Conservation (phyloP, 2,797 vertebrate species). For the Coregonus ussuriensis region DNA sequence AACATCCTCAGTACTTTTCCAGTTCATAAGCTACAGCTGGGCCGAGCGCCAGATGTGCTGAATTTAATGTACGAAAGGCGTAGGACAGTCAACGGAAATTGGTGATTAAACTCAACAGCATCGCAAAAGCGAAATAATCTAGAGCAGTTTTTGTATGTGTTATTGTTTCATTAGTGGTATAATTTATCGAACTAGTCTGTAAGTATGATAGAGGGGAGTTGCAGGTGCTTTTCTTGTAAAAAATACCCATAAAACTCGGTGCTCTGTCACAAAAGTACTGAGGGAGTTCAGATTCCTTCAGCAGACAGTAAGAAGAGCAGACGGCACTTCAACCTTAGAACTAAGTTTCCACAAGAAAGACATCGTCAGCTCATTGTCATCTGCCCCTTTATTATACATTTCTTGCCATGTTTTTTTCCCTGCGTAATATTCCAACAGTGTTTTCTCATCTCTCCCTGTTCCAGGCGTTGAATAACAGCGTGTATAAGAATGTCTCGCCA, state of each 20-base stretch:
- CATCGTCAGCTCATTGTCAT: neutral
- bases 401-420: neutral
- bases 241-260: neutral
- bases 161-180: conserved; percentile 9
- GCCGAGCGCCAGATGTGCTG: conserved; percentile 72
- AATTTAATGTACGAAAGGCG: conserved; percentile 66
- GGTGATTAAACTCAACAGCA: conserved; percentile 25
- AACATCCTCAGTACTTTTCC: conserved; percentile 73
- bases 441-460: conserved; percentile 14
- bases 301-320: neutral
- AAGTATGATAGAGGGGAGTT: neutral
- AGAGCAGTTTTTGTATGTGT: neutral
- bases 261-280: neutral
- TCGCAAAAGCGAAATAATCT: conserved; percentile 23
- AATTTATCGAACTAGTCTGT: neutral
- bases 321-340: neutral
- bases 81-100: conserved; percentile 34
- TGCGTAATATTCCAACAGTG: neutral
- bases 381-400: too few relatives aligned
- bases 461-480: conserved; percentile 91
- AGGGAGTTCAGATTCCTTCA: neutral
- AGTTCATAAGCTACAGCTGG: conserved; percentile 69
- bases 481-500: conserved; percentile 94
- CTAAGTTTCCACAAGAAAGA: neutral
- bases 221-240: neutral